Conservation (phyloP, 2,113 vertebrate genomes). For the Oenanthe oenanthe region DNA sequence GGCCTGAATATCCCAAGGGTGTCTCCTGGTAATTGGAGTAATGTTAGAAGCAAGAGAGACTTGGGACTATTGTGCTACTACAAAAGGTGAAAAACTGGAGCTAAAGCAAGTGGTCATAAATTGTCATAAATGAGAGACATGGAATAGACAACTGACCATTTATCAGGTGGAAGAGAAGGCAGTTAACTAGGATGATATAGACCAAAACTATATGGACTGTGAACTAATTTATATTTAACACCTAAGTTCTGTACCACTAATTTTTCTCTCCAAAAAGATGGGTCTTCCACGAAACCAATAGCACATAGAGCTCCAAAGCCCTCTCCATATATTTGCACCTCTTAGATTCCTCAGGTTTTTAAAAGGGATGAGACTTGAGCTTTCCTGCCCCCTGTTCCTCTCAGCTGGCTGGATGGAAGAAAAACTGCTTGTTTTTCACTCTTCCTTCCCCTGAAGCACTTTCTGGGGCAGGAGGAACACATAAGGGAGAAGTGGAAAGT, state of each 20-base stretch:
- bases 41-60: background rate
- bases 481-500: constrained; percentile 32
- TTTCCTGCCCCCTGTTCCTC: background rate
- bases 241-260: background rate
- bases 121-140: background rate
- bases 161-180: background rate
- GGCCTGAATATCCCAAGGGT: background rate
- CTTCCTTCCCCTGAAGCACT: background rate
- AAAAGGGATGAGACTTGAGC: background rate
- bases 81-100: background rate
- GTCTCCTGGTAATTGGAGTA: background rate
- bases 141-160: background rate
- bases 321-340: background rate
- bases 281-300: background rate
- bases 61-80: background rate
- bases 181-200: background rate
- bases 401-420: background rate
- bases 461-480: background rate
- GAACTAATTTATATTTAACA: background rate
- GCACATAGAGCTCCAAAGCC: background rate
- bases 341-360: background rate
- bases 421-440: background rate
- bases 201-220: background rate
- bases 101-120: background rate
- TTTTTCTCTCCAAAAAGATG: background rate